Base-by-base conservation (phyloP, 2,113 vertebrate genomes). In the Dissostichus mawsoni region DNA sequence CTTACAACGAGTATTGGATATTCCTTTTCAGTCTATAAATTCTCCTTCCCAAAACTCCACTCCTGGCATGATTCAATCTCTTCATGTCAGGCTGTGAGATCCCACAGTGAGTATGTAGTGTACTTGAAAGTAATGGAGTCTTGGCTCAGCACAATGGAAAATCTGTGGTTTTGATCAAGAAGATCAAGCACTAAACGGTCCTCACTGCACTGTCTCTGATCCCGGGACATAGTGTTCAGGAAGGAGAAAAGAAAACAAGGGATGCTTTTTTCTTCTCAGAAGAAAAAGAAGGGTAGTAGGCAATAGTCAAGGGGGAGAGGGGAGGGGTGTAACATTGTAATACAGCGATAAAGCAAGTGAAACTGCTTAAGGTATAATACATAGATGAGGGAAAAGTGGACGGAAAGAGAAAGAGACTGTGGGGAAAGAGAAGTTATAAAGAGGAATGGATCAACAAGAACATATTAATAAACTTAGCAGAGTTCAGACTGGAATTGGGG, bases 71-170 rank as follows among this genome's bases (percentile, higher is more conserved):
- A 66, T 58, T 78, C 76, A 12, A 81, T 85, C 55, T 76, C 4
- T 65, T 78, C 70, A 55, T 81, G 59, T 82, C 73, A 76, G 83
- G 48, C 61, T 75, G 47, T 65, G 76, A 66, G 66, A 85, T 86
- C 66, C 69, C 81, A 58, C 72, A 51, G 76, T 11, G 61, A 51
- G 74, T 50, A 58, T 75, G 61, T 77, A 70, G 57, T 61, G 48
- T 44, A 70, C 70, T 85, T 85, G 69, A 87, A 91, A 88, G 82
- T 86, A 76, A 86, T 67, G 70, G 66, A 76, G 80, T 47, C 82
- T 91, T 92, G 89, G 89, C 90, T 83, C 75, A 44, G 67, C 17
- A 57, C 81, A 89, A 66, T 92, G 90, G 90, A 92, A 93, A 94
- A 91, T 91, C 72, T 91, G 80, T 82, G 80, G 78, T 87, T 90